These are phyloP conservation scores for Dendroctonus ponderosae DNA, from an alignment of 1,140 invertebrate genomes.

Conservation along the genomic window DNA sequence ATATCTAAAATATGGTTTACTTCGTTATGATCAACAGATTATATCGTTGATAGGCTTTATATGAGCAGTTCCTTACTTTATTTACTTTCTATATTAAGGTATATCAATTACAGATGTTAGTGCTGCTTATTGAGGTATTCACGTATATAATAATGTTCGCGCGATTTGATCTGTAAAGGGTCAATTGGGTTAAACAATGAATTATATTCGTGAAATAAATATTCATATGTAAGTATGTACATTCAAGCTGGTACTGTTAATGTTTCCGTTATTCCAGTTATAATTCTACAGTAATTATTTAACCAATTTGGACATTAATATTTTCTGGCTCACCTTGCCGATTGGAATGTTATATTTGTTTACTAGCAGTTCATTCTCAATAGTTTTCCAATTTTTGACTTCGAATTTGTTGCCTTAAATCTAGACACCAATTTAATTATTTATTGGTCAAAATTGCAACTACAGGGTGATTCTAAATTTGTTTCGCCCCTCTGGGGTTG, in stretches of 20 bases:
- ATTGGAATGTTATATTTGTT: too few relatives aligned
- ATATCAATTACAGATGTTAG: slow-evolving; percentile 6
- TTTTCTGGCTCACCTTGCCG: too few relatives aligned
- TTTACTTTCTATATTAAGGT: slow-evolving; percentile 13
- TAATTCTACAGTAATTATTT: slow-evolving; percentile 11
- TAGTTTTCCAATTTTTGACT: too few relatives aligned
- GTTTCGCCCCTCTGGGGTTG: too few relatives aligned
- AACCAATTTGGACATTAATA: too few relatives aligned
- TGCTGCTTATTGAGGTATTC: neutral
- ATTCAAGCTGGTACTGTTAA: slow-evolving; percentile 14
- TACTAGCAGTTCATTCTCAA: too few relatives aligned
- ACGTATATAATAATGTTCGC: neutral
- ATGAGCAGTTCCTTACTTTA: slow-evolving; percentile 2
- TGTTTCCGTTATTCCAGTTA: slow-evolving; percentile 16
- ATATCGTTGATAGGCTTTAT: slow-evolving; percentile 4
- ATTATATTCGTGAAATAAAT: neutral
- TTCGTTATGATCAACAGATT: too few relatives aligned
- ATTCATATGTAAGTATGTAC: slow-evolving; percentile 3
- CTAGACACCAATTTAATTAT: too few relatives aligned
- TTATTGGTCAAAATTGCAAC: too few relatives aligned
- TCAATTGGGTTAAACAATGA: slow-evolving; percentile 9
- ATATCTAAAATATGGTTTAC: too few relatives aligned
- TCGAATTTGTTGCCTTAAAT: too few relatives aligned
- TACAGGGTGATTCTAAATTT: too few relatives aligned
- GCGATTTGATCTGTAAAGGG: slow-evolving; percentile 1